These are phyloP conservation scores for Falco concolor DNA, from an alignment of 2,797 vertebrate genomes.

Conservation along the genomic window DNA sequence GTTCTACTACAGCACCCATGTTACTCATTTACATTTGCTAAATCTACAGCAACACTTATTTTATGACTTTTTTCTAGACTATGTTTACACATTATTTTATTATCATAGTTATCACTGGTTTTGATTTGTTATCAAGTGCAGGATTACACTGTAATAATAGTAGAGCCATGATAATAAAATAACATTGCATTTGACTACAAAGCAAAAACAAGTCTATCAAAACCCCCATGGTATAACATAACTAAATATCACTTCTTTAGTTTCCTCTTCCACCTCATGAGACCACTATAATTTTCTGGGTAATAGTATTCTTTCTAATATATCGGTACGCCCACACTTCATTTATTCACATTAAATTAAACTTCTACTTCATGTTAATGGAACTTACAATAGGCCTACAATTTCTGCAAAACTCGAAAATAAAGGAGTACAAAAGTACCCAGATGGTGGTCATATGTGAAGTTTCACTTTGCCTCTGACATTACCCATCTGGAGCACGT, in stretches of 20 bases:
- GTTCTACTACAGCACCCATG: background rate
- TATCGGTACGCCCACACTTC: background rate
- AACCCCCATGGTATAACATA: background rate
- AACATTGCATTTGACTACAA: conserved; percentile 24
- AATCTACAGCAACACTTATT: background rate
- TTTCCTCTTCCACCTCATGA: conserved; percentile 28
- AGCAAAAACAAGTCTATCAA: conserved; percentile 35
- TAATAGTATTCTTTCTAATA: conserved; percentile 16
- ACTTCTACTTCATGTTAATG: conserved; percentile 2
- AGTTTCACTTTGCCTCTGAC: background rate
- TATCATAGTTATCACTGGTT: background rate
- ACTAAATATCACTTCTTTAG: conserved; percentile 31
- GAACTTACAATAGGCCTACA: background rate
- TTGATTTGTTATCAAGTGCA: conserved; percentile 44
- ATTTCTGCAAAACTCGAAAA: background rate
- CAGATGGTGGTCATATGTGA: background rate
- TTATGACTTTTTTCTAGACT: background rate
- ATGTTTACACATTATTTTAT: background rate
- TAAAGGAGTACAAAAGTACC: background rate
- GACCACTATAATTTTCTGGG: conserved; percentile 43
- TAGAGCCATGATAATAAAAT: conserved; percentile 21
- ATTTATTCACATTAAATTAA: conserved; percentile 41
- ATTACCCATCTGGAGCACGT: background rate
- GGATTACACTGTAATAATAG: conserved; percentile 8
- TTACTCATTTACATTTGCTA: background rate